Evolutionary conservation across 2,113 vertebrate species (phyloP).

Genomic region (Penelope pileata): DNA sequence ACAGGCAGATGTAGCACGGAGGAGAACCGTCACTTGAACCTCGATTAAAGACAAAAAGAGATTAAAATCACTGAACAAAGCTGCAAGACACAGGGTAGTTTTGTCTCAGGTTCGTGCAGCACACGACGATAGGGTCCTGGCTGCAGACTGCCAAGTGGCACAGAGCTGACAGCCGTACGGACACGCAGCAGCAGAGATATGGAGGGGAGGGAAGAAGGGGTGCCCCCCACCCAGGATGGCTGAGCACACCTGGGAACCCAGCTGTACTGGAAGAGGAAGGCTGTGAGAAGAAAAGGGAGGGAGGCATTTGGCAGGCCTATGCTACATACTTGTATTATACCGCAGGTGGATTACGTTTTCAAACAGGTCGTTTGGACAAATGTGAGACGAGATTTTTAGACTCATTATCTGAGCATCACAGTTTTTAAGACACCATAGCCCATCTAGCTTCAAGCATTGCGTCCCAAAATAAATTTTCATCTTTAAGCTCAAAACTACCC

Average conservation of each 20-base stretch:
- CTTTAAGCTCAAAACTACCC: neutral
- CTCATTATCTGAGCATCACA: neutral
- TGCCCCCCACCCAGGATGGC: neutral
- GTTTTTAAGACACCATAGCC: neutral
- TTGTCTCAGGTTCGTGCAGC: neutral
- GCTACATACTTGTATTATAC: neutral
- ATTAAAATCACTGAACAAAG: neutral
- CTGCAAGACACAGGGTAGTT: neutral
- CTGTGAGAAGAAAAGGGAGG: neutral
- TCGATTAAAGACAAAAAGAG: neutral
- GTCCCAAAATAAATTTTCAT: neutral
- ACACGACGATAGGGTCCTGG: fast-evolving
- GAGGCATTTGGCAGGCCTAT: neutral
- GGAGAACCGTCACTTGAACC: neutral
- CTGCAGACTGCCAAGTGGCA: neutral
- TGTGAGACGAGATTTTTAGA: neutral
- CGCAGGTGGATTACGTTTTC: neutral
- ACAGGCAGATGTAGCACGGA: neutral
- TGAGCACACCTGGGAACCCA: fast-evolving
- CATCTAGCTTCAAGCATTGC: neutral
- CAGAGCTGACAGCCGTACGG: fast-evolving
- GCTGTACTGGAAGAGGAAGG: neutral
- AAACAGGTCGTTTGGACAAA: neutral
- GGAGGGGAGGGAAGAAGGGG: neutral
- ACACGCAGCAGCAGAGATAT: neutral